phyloP scores from a whole-genome alignment of 2,113 vertebrate species.

The Serinus canaria region DNA sequence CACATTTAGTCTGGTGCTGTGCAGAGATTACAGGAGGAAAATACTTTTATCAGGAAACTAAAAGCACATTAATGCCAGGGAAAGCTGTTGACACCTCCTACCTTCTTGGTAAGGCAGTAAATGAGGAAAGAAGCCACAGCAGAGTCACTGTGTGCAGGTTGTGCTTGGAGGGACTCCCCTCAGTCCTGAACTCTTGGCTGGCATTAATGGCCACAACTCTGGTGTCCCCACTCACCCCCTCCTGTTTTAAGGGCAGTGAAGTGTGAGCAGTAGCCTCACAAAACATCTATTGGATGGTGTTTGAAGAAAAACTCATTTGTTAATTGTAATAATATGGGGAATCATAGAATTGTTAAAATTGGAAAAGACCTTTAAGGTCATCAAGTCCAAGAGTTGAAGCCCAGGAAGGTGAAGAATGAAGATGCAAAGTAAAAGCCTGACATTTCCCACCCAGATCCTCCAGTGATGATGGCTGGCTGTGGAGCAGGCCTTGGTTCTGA shows the following conservation, averaged over 20 bases:
- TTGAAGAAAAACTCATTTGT: neutral
- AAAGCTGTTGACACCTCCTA: neutral
- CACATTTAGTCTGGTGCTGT: neutral
- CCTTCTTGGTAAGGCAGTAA: neutral
- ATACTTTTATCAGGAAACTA: neutral
- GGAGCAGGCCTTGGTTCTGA: neutral
- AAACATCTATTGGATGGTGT: rapidly evolving
- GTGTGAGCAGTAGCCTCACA: neutral
- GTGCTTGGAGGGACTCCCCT: neutral
- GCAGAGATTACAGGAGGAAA: neutral
- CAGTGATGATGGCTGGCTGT: neutral
- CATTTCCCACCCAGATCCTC: neutral
- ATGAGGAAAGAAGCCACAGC: neutral
- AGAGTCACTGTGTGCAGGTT: neutral
- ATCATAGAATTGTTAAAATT: neutral
- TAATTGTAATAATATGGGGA: neutral
- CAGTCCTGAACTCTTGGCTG: neutral
- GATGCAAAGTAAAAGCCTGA: neutral
- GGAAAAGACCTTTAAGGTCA: neutral
- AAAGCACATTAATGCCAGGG: neutral
- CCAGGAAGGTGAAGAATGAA: neutral
- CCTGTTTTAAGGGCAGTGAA: neutral
- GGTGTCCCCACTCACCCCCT: neutral
- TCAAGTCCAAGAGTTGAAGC: neutral
- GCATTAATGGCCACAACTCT: neutral